Conservation (phyloP, 2,113 vertebrate genomes). For the Rattus norvegicus region GRCr8 NC_086020.1:161242501-161243000, state of each 20-base stretch:
- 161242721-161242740: constrained; percentile 1
- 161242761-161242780: constrained; percentile 36
- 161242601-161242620: constrained; percentile 29
- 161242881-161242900: neutral
- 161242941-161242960: neutral
- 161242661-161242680: constrained; percentile 18
- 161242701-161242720: constrained; percentile 22
- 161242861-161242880: neutral
- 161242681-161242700: constrained; percentile 19
- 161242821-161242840: constrained; percentile 45
- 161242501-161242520: neutral
- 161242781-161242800: neutral
- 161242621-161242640: constrained; percentile 40
- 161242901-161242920: constrained; percentile 43
- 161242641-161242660: constrained; percentile 44
- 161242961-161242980: neutral
- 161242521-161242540: neutral
- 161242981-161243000: neutral
- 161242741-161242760: constrained; percentile 47
- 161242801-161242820: constrained; percentile 24
- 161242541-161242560: constrained; percentile 13
- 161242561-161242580: constrained; percentile 18
- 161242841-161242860: neutral
- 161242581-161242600: constrained; percentile 19
- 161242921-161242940: neutral